Conservation (phyloP, 2,797 vertebrate genomes). For the Dendrocincla tyrannina region DNA sequence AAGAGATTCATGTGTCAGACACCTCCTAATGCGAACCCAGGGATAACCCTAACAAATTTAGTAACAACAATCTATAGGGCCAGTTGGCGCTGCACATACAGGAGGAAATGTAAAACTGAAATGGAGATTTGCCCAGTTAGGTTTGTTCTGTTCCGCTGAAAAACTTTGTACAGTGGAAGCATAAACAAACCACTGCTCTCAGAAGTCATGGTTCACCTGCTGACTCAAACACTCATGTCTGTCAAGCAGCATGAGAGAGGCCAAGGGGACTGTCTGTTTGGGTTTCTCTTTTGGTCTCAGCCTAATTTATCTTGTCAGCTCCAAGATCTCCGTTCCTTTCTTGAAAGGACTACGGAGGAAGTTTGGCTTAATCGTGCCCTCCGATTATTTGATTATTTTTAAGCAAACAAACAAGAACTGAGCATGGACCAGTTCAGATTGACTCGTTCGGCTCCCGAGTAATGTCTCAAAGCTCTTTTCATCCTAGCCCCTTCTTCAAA, state of each 20-base stretch:
- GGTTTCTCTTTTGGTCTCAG: conserved; percentile 18
- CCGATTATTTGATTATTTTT: conserved; percentile 21
- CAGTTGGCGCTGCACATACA: not conserved
- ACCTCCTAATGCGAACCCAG: not conserved
- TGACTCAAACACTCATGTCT: conserved; percentile 35
- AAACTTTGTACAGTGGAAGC: conserved; percentile 14
- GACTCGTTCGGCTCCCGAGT: not conserved
- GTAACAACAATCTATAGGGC: not conserved
- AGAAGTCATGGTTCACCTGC: conserved; percentile 57
- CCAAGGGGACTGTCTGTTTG: conserved; percentile 36
- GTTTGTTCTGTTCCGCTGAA: conserved; percentile 20
- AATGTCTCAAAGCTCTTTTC: not conserved
- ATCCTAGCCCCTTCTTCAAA: not conserved
- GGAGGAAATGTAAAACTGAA: not conserved
- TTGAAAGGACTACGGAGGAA: conserved; percentile 4
- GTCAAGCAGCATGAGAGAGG: conserved; percentile 12
- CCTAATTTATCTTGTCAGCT: conserved; percentile 45
- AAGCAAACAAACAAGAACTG: conserved; percentile 33
- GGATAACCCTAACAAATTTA: not conserved
- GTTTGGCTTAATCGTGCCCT: not conserved
- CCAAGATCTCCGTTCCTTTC: conserved; percentile 35
- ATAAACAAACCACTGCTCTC: conserved; percentile 49
- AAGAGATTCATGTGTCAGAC: conserved; percentile 18
- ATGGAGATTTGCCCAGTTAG: not conserved
- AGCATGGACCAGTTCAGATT: not conserved